A percentile compares a stretch with the other conserved stretches of the same genome.
These are phyloP conservation scores for Drosophila testacea DNA, from an alignment of 2,888 invertebrate species.

Conservation along the genomic window DNA sequence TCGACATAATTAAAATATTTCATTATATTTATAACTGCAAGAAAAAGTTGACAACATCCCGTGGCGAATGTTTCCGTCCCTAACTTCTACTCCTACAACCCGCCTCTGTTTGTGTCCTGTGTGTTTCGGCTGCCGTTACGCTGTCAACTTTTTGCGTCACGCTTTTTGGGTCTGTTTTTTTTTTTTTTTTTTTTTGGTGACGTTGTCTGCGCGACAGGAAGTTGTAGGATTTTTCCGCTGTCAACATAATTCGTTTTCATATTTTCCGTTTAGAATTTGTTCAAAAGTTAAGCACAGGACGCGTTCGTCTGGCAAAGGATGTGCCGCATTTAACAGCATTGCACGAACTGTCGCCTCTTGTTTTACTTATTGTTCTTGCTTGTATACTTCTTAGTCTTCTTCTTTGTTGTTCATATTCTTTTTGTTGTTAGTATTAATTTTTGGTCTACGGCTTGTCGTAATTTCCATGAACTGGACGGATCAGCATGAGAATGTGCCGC, in stretches of 20 bases:
- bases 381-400: not conserved
- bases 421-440: conserved; percentile 56
- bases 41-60: conserved; percentile 57
- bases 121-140: conserved; percentile 20
- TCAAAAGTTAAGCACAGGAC: conserved; percentile 70
- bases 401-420: conserved; percentile 13
- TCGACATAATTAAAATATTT: conserved; percentile 69
- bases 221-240: conserved; percentile 81
- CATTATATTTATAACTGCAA: conserved; percentile 27
- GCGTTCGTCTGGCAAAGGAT: conserved; percentile 77
- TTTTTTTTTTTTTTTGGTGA: conserved; percentile 23
- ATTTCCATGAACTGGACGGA: conserved; percentile 58
- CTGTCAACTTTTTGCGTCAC: conserved; percentile 54
- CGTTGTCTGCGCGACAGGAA: conserved; percentile 66
- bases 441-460: conserved; percentile 37
- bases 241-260: conserved; percentile 80
- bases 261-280: conserved; percentile 81
- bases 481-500: conserved; percentile 37
- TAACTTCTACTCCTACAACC: conserved; percentile 16
- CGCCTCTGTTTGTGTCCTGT: not conserved
- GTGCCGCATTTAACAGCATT: conserved; percentile 65
- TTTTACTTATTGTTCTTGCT: conserved; percentile 23
- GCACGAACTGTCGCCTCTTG: conserved; percentile 55
- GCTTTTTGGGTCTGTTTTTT: conserved; percentile 48
- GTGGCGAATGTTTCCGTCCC: conserved; percentile 57